A percentile compares a stretch with the other conserved stretches of the same genome.
Conservation (phyloP, 2,888 invertebrate genomes). For the Pyrochroa serraticornis region DNA sequence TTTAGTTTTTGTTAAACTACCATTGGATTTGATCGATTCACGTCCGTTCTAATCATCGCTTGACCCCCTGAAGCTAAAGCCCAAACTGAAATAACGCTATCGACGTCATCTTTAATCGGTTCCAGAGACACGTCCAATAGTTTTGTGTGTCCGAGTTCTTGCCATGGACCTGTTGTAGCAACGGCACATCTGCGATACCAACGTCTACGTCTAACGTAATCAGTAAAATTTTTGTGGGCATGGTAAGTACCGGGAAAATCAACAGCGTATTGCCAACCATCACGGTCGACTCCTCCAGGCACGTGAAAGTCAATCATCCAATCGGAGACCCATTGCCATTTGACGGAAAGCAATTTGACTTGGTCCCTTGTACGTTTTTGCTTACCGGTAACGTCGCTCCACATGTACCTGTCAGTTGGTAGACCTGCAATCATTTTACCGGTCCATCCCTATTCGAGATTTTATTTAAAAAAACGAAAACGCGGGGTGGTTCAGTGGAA, state of each 20-base stretch:
- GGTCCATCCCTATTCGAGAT: too few species aligned
- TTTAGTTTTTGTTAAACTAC: constrained; percentile 57
- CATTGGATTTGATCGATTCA: constrained; percentile 72
- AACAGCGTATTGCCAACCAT: constrained; percentile 95
- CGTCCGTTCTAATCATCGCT: constrained; percentile 80
- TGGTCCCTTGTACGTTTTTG: constrained; percentile 85
- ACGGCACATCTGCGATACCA: constrained; percentile 71
- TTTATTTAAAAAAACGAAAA: too few species aligned
- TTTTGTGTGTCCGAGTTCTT: constrained; percentile 84
- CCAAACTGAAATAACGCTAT: constrained; percentile 72
- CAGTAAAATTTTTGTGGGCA: constrained; percentile 83
- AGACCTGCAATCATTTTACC: constrained; percentile 61
- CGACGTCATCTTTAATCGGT: constrained; percentile 58
- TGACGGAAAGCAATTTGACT: constrained; percentile 81
- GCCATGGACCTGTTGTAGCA: constrained; percentile 87
- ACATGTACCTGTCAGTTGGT: constrained; percentile 87
- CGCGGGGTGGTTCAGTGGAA: too few species aligned
- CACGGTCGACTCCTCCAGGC: constrained; percentile 86
- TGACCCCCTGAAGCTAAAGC: constrained; percentile 87
- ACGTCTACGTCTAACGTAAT: constrained; percentile 73
- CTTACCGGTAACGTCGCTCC: constrained; percentile 88
- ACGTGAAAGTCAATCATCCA: constrained; percentile 93
- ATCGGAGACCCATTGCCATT: constrained; percentile 92
- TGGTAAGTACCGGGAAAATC: constrained; percentile 91
- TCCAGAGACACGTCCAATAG: constrained; percentile 74